These are phyloP conservation scores for Reinhardtius hippoglossoides DNA, from an alignment of 2,113 vertebrate genomes.

Conservation along the genomic window DNA sequence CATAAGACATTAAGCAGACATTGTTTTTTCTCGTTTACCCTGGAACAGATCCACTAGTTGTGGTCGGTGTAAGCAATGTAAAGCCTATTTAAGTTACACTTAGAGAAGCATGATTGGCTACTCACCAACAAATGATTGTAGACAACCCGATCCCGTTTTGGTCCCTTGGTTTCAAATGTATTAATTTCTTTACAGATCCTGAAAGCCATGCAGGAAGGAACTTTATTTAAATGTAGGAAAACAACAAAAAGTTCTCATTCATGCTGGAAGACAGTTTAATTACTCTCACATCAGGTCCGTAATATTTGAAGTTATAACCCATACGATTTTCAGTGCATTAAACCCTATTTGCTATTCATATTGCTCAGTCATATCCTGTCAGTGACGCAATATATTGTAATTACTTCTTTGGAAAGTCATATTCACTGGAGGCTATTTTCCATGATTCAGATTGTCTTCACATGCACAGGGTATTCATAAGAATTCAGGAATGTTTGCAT, in stretches of 20 bases:
- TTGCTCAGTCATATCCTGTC: background rate
- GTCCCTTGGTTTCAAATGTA: conserved; percentile 11
- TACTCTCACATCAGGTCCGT: no score
- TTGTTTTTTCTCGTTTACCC: conserved; percentile 35
- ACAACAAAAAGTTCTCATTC: background rate
- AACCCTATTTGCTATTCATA: no score
- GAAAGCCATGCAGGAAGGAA: background rate
- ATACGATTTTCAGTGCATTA: background rate
- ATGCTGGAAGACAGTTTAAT: background rate
- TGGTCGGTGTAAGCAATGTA: conserved; percentile 40
- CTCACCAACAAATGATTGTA: conserved; percentile 49
- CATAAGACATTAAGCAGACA: conserved; percentile 35
- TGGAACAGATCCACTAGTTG: conserved; percentile 47
- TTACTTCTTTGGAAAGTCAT: background rate
- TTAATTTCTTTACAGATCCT: conserved; percentile 1
- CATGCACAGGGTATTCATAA: background rate
- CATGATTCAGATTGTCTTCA: background rate
- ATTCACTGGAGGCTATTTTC: background rate
- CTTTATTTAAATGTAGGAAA: background rate
- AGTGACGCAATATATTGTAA: background rate
- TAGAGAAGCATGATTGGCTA: conserved; percentile 45
- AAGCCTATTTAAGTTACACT: conserved; percentile 47
- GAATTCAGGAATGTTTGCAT: background rate
- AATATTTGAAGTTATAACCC: no score
- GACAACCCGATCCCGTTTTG: conserved; percentile 39